These are phyloP conservation scores for Tragelaphus imberbis DNA, from an alignment of 2,113 vertebrate genomes.

Conservation along the genomic window DNA sequence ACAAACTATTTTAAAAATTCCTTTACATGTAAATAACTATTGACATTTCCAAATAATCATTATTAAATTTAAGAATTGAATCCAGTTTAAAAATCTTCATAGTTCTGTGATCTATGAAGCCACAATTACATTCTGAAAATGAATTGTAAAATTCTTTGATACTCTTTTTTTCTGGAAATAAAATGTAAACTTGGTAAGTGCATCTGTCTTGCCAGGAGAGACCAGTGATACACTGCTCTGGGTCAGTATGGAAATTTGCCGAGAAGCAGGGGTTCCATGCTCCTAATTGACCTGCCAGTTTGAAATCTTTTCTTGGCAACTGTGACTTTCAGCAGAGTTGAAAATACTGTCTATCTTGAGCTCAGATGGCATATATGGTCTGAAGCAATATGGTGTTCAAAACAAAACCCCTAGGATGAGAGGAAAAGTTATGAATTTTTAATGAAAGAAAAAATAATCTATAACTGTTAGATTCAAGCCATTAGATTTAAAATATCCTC, in stretches of 20 bases:
- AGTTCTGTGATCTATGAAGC: not conserved
- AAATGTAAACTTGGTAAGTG: not conserved
- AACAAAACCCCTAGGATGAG: not conserved
- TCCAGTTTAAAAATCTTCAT: not conserved
- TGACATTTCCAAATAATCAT: not conserved
- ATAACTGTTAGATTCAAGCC: not conserved
- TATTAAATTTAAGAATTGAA: not conserved
- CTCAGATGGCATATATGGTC: constrained; percentile 9
- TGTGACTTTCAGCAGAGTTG: constrained; percentile 21
- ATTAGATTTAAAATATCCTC: not conserved
- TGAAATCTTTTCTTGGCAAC: constrained; percentile 38
- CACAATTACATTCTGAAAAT: not conserved
- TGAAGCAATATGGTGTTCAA: constrained; percentile 4
- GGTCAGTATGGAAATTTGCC: constrained; percentile 28
- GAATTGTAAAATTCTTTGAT: not conserved
- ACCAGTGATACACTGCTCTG: not conserved
- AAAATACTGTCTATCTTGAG: constrained; percentile 37
- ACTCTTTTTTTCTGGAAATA: not conserved
- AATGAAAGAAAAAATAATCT: not conserved
- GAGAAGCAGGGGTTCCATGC: not conserved
- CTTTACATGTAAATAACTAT: not conserved
- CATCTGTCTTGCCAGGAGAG: not conserved
- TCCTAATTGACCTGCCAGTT: constrained; percentile 50
- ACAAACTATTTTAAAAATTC: not conserved
- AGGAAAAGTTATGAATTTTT: not conserved